Evolutionary conservation across 2,888 invertebrate species (phyloP).

Genomic region (Pyralis farinalis): DNA sequence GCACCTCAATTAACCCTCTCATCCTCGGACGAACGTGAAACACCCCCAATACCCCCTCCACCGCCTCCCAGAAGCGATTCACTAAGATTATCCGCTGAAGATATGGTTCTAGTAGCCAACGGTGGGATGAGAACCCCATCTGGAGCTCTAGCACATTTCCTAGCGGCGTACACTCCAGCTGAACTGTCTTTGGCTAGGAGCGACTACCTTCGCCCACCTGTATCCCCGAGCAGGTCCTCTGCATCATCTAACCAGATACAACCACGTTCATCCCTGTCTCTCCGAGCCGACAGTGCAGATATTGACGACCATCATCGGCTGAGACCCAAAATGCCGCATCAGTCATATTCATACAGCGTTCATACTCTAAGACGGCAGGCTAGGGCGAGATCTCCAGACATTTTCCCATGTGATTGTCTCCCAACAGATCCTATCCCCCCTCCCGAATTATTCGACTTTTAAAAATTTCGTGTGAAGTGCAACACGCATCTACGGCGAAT

Average conservation of each 20-base stretch:
- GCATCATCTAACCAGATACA: slow-evolving; percentile 20
- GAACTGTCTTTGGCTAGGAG: slow-evolving; percentile 44
- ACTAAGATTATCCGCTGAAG: slow-evolving; percentile 65
- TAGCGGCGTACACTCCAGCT: slow-evolving; percentile 49
- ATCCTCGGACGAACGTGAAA: slow-evolving; percentile 14
- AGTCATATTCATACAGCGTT: slow-evolving; percentile 42
- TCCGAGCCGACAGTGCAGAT: slow-evolving; percentile 46
- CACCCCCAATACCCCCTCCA: slow-evolving; percentile 30
- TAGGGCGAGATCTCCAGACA: slow-evolving; percentile 27
- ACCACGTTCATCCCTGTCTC: slow-evolving; percentile 55
- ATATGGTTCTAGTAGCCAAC: slow-evolving; percentile 70
- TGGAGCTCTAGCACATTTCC: slow-evolving; percentile 64
- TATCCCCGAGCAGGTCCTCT: slow-evolving; percentile 28
- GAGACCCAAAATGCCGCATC: slow-evolving; percentile 29
- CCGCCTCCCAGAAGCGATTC: slow-evolving; percentile 57
- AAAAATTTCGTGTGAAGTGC: slow-evolving; percentile 15
- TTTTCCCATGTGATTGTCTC: slow-evolving; percentile 44
- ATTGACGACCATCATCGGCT: slow-evolving; percentile 18
- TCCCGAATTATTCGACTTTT: slow-evolving; percentile 69
- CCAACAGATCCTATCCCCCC: slow-evolving; percentile 64
- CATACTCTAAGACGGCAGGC: slow-evolving; percentile 45
- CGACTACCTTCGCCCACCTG: slow-evolving; percentile 52
- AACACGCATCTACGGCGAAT: slow-evolving; percentile 10
- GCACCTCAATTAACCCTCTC: slow-evolving; percentile 23
- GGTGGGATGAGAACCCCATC: slow-evolving; percentile 60